phyloP scores from a whole-genome alignment of 2,113 vertebrate species.

The Barbus barbus region DNA sequence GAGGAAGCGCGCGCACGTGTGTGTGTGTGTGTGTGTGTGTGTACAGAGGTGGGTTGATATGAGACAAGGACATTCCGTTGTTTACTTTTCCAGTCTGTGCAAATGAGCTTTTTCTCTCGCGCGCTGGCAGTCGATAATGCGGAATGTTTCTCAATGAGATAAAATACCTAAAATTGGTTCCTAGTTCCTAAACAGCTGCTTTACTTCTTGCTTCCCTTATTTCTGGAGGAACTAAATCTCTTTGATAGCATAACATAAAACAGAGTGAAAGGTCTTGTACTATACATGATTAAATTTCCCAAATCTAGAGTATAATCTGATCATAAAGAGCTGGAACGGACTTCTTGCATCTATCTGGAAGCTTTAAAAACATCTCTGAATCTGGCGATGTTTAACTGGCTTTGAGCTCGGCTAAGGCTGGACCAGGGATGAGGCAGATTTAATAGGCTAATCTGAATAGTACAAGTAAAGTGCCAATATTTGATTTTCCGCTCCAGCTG shows the following conservation, averaged over 20 bases:
- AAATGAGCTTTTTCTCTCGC: conserved; percentile 10
- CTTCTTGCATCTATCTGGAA: neutral
- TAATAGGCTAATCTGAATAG: no score
- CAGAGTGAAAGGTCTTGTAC: neutral
- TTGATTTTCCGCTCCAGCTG: no score
- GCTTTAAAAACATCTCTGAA: neutral
- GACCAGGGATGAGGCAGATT: no score
- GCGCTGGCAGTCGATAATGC: conserved; percentile 55
- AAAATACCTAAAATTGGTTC: conserved; percentile 66
- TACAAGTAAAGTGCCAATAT: no score
- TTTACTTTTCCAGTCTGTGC: neutral
- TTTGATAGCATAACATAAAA: neutral
- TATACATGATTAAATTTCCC: neutral
- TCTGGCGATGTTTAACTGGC: conserved; percentile 5
- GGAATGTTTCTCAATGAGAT: conserved; percentile 69
- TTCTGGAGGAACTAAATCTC: neutral
- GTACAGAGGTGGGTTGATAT: neutral
- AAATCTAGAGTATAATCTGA: conserved; percentile 8
- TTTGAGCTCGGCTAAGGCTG: neutral
- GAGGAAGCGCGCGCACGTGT: no score
- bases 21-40: neutral
- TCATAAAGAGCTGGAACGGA: neutral
- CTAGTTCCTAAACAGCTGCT: conserved; percentile 68
- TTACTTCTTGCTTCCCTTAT: conserved; percentile 6
- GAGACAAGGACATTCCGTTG: neutral